phyloP scores from a whole-genome alignment of 1,140 invertebrate genomes.

The Oreohelix idahoensis region DNA sequence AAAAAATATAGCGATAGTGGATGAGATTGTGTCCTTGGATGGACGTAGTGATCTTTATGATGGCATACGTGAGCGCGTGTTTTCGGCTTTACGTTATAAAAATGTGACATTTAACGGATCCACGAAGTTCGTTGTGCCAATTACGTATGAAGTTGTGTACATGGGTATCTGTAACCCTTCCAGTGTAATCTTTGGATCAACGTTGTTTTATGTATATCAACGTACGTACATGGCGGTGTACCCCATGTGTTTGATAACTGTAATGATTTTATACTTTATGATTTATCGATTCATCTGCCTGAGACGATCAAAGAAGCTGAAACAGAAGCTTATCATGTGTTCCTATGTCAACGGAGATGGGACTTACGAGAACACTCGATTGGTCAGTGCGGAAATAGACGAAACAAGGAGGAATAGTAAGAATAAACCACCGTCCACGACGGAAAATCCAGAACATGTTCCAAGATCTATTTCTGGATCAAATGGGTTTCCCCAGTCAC shows the following conservation, averaged over 20 bases:
- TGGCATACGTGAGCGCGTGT: background rate
- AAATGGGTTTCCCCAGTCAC: background rate
- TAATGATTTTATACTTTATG: constrained; percentile 57
- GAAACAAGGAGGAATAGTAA: background rate
- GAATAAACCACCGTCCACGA: background rate
- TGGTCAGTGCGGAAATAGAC: constrained; percentile 1
- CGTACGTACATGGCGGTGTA: constrained; percentile 57
- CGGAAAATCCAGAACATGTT: background rate
- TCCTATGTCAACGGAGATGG: constrained; percentile 51
- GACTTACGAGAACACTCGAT: constrained; percentile 31
- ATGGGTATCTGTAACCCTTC: constrained; percentile 46
- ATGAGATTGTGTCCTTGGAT: background rate
- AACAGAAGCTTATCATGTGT: constrained; percentile 48
- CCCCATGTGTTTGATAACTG: constrained; percentile 54
- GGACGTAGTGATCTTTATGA: background rate
- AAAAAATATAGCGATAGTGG: background rate
- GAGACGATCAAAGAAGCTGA: constrained; percentile 44
- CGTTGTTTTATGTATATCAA: constrained; percentile 37
- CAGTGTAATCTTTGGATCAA: constrained; percentile 35
- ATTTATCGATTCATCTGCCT: constrained; percentile 46
- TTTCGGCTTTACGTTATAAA: background rate
- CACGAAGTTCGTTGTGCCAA: background rate
- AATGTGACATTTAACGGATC: background rate
- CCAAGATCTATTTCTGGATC: background rate
- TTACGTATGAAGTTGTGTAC: constrained; percentile 21